Conservation (phyloP, 1,140 invertebrate species). For the Euglossa dilemma region DNA sequence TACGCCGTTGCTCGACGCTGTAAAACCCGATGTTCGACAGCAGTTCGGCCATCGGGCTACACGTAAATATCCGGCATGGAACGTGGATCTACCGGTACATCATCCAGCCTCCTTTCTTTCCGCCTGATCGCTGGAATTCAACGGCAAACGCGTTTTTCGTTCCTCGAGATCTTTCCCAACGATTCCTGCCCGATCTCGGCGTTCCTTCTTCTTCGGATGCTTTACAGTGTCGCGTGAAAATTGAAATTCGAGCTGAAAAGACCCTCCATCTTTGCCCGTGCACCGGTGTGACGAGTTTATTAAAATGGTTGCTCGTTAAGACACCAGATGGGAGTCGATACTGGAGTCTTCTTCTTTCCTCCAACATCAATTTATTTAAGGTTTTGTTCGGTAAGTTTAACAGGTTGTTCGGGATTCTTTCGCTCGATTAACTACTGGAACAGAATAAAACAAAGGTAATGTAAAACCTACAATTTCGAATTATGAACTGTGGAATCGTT, state of each 20-base stretch:
- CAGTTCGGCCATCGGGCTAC: constrained; percentile 51
- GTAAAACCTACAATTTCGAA: not conserved
- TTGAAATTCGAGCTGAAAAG: constrained; percentile 47
- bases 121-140: constrained; percentile 54
- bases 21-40: constrained; percentile 66
- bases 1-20: constrained; percentile 54
- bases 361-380: not conserved
- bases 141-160: constrained; percentile 30
- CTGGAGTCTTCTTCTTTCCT: not conserved
- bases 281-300: constrained; percentile 60
- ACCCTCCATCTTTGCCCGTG: not conserved
- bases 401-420: not conserved
- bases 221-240: constrained; percentile 53
- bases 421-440: not conserved
- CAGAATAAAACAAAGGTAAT: not conserved
- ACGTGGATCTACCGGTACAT: constrained; percentile 52
- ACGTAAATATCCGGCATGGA: constrained; percentile 65
- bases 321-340: not conserved
- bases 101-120: constrained; percentile 40
- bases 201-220: constrained; percentile 10
- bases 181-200: constrained; percentile 26
- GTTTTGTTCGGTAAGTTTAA: not conserved
- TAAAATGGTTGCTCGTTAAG: constrained; percentile 47
- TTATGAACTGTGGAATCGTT: not conserved
- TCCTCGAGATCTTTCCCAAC: constrained; percentile 44